A percentile compares a stretch with the other conserved stretches of the same genome.
phyloP scores from a whole-genome alignment of 2,113 vertebrate species.

The Alligator mississippiensis region DNA sequence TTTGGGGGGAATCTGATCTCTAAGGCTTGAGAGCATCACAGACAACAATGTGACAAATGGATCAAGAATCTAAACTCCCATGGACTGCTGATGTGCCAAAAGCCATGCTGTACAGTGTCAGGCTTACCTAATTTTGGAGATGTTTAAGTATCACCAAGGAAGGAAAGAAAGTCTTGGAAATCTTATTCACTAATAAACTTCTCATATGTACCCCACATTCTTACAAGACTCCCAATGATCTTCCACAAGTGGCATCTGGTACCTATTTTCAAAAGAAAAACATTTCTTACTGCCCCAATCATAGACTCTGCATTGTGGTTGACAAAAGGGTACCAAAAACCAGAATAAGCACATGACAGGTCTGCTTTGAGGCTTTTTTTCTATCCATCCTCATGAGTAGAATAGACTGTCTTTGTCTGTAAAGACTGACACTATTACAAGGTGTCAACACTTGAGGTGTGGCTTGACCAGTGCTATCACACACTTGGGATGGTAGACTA shows the following conservation, averaged over 20 bases:
- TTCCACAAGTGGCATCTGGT: not conserved
- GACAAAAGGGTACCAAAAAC: not conserved
- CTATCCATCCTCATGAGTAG: not conserved
- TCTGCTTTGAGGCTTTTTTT: not conserved
- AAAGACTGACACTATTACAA: too few species aligned
- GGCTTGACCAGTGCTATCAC: too few species aligned
- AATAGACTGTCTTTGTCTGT: not conserved
- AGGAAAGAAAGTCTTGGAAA: not conserved
- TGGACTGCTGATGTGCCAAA: not conserved
- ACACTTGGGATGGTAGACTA: not conserved
- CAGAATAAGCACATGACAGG: accelerated
- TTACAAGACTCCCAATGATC: not conserved
- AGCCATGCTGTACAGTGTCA: accelerated
- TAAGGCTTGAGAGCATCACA: not conserved
- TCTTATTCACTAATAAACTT: not conserved
- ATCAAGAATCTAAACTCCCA: not conserved
- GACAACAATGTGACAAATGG: not conserved
- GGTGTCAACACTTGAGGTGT: not conserved
- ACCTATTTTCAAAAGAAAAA: not conserved
- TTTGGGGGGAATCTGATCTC: not conserved
- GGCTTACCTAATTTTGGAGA: not conserved
- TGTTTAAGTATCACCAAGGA: not conserved
- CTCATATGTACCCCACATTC: not conserved
- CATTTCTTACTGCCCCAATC: not conserved
- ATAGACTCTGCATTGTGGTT: not conserved